A percentile compares a stretch with the other conserved stretches of the same genome.
These are phyloP conservation scores for Pempheris klunzingeri DNA, from an alignment of 2,797 vertebrate species.

Conservation along the genomic window DNA sequence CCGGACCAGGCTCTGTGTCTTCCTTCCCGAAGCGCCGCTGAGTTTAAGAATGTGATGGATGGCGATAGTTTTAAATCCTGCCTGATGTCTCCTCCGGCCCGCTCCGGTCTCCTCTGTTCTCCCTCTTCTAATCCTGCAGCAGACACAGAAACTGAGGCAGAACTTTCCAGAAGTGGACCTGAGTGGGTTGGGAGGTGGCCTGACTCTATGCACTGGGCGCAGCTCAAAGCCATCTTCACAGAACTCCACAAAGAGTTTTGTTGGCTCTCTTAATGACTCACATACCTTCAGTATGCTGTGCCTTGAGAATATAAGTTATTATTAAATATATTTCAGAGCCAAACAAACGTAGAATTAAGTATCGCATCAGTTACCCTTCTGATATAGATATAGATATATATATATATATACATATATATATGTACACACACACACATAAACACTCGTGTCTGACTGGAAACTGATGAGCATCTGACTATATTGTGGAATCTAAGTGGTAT, in stretches of 20 bases:
- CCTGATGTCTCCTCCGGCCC: conserved; percentile 44
- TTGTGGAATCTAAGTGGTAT: conserved; percentile 33
- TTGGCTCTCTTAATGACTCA: conserved; percentile 57
- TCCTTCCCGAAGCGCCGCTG: conserved; percentile 38
- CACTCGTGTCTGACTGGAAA: conserved; percentile 25
- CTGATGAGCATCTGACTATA: conserved; percentile 23
- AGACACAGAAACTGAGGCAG: conserved; percentile 37
- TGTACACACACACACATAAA: conserved; percentile 2
- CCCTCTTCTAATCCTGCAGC: conserved; percentile 26
- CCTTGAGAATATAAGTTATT: conserved; percentile 60
- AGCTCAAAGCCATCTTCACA: conserved; percentile 56
- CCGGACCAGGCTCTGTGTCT: conserved; percentile 33
- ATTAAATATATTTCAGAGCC: conserved; percentile 44
- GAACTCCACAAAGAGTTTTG: conserved; percentile 64
- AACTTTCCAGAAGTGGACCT: conserved; percentile 27
- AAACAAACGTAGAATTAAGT: conserved; percentile 15
- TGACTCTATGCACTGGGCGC: conserved; percentile 56
- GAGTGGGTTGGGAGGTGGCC: conserved; percentile 20
- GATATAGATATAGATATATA: not conserved
- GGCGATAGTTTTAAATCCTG: conserved; percentile 54
- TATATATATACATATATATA: not conserved
- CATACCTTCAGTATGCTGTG: conserved; percentile 70
- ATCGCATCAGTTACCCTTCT: conserved; percentile 6
- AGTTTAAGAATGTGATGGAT: conserved; percentile 34
- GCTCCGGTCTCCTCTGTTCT: conserved; percentile 18